phyloP scores from a whole-genome alignment of 2,113 vertebrate species.

The Syngnathoides biaculeatus region DNA sequence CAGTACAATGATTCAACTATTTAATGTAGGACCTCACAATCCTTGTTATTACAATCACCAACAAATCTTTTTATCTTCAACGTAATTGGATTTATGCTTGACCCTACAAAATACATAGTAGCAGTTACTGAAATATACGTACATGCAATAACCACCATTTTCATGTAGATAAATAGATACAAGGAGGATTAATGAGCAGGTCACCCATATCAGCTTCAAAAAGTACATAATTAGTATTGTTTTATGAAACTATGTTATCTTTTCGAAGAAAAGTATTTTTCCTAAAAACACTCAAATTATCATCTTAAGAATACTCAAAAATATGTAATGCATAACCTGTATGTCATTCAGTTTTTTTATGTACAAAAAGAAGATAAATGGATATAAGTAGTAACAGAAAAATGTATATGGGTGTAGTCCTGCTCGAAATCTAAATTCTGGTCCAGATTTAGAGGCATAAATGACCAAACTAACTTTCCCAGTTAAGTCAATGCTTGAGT shows the following conservation, averaged over 20 bases:
- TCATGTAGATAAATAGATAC: background rate
- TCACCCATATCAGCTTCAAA: too few relatives aligned
- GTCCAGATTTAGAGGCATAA: background rate
- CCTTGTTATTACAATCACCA: background rate
- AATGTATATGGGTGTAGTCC: background rate
- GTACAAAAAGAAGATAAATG: background rate
- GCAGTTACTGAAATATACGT: background rate
- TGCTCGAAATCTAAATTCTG: background rate
- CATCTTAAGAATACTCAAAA: background rate
- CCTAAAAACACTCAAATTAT: background rate
- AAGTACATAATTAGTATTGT: background rate
- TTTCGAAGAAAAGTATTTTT: background rate
- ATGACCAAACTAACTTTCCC: background rate
- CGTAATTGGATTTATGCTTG: background rate
- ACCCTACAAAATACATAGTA: background rate
- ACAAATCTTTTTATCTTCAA: background rate
- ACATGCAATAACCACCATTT: background rate
- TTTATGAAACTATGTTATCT: background rate
- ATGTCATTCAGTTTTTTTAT: background rate
- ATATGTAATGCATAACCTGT: background rate
- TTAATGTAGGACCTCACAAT: background rate
- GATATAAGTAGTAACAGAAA: background rate
- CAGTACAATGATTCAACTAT: background rate
- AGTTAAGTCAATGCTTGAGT: too few relatives aligned
- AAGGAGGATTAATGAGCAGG: background rate